Evolutionary conservation across 1,140 invertebrate genomes (phyloP), one percentile per base, ranked within the genome.

Genomic region (Orchesella cincta): DNA sequence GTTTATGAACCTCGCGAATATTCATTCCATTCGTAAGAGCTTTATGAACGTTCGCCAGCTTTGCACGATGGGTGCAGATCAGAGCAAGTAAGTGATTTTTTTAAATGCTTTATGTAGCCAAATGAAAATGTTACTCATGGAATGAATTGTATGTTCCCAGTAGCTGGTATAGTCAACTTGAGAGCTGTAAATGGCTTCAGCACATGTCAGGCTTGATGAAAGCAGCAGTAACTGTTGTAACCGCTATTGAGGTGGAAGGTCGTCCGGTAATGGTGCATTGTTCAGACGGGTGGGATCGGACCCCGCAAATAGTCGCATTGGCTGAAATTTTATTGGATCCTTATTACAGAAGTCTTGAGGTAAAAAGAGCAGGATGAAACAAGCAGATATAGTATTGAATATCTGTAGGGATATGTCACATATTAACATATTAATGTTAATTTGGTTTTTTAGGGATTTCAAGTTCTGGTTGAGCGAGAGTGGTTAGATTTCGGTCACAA

Each of bases 401-500:
- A n/a, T n/a, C n/a, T n/a, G n/a, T n/a, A n/a, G n/a, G n/a, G n/a
- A n/a, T n/a, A 14, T 14, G n/a, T n/a, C 46, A 51, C n/a, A 14
- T 51, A 14, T 51, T n/a, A 51, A 51, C n/a, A n/a, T n/a, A n/a
- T n/a, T n/a, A n/a, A n/a, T n/a, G n/a, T n/a, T n/a, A n/a, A n/a
- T n/a, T n/a, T n/a, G 77, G 77, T 81, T 78, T 83, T 85, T 23
- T 84, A 96, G 92, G 96, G 95, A 75, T 98, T 98, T 86, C 92
- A 94, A 85, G 89, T 94, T 57, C 86, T 98, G 46, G 92, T 97
- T 46, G 94, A 98, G 86, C 90, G 94, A 81, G 96, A 98, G 86
- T 98, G 97, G 97, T 85, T 98, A 16, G 93, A 95, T 83, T 98
- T 96, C 87, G 97, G 97, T 0, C 97, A 98, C 86, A 98, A 98